phyloP scores from a whole-genome alignment of 1,140 invertebrate genomes.

The Globodera rostochiensis region DNA sequence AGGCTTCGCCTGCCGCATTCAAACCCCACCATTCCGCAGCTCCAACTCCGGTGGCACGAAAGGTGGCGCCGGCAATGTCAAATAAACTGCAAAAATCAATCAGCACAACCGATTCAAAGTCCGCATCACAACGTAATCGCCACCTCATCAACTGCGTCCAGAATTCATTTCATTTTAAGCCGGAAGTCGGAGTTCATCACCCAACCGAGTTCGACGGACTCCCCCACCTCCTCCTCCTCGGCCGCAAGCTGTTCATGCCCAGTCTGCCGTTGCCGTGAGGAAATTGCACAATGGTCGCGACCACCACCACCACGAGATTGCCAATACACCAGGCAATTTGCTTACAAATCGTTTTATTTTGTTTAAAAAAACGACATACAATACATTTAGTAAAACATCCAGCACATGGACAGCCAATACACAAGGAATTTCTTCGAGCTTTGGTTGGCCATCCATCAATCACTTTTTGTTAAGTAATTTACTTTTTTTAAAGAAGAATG shows the following conservation, averaged over 20 bases:
- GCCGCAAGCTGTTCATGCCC: neutral
- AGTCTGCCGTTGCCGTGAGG: neutral
- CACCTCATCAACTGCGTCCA: neutral
- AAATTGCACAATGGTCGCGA: conserved; percentile 2
- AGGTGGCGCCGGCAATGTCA: conserved; percentile 66
- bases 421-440: conserved; percentile 25
- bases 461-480: conserved; percentile 4
- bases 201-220: conserved; percentile 39
- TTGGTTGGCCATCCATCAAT: conserved; percentile 21
- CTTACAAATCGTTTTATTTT: neutral
- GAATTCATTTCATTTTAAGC: conserved; percentile 19
- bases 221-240: conserved; percentile 33
- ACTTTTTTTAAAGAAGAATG: conserved; percentile 34
- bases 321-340: neutral
- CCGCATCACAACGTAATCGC: conserved; percentile 39
- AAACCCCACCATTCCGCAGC: neutral
- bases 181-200: conserved; percentile 48
- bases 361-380: too few species aligned
- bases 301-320: neutral
- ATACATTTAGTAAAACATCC: neutral
- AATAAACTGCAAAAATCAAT: conserved; percentile 25
- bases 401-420: conserved; percentile 4
- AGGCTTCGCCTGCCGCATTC: neutral
- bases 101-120: conserved; percentile 38
- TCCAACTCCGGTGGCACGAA: conserved; percentile 20